Evolutionary conservation across 2,113 vertebrate species (phyloP), one percentile per base, ranked within the genome.

Genomic region (Phocoena sinus): DNA sequence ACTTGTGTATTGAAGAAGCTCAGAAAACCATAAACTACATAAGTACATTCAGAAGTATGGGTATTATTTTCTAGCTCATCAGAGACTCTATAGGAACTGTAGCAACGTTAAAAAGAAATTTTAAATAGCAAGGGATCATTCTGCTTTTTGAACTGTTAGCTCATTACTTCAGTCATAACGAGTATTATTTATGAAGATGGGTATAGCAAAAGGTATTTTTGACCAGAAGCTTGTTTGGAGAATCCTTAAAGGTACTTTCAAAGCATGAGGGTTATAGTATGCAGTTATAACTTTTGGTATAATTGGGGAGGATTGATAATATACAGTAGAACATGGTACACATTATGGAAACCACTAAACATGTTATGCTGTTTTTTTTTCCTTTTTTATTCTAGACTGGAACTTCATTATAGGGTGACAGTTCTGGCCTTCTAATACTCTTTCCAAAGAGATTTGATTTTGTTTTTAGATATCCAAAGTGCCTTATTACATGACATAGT

Each of bases 371-470:
- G 13, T 8, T 23, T 28, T 67, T 31, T 84, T 44, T 50, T 11
- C 23, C 12, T 28, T 62, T 50, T 88, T 58, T 77, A 67, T 87
- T 95, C 11, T 33, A 94, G 26, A 86, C 41, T 58, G 38, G 23
- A 74, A 50, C 15, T 82, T 71, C 15, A 58, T 91, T 41, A 76
- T 77, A 62, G 41, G 14, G 12, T 60, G 23, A 88, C 5, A 71
- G 3, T 96, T 92, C 38, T 62, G 21, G 12, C 60, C 33, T 50
- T 86, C 44, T 91, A 33, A 74, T 81, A 95, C 2, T 50, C 53
- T 82, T 95, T 94, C 53, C 85, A 56, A 73, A 79, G 90, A 71
- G n/a, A 89, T 89, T 85, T 91, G 20, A 76, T 88, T 91, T 96
- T 95, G 44, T 71, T 41, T 84, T 65, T 83, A 60, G 63, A 58